Conservation (phyloP, 2,113 vertebrate species). For the Heterotis niloticus region DNA sequence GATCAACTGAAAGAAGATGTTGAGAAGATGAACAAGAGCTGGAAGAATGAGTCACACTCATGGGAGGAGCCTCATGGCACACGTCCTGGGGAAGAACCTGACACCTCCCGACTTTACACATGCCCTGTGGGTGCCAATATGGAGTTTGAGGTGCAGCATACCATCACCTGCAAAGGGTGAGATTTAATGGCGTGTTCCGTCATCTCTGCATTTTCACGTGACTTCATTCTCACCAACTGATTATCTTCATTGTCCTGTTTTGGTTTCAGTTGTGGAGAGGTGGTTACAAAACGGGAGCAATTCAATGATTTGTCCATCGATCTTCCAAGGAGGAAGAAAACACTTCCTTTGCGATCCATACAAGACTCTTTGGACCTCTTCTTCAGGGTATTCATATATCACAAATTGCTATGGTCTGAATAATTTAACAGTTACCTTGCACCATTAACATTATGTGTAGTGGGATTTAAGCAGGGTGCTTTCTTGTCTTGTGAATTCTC, state of each 20-base stretch:
- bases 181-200: conserved; percentile 27
- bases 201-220: not conserved
- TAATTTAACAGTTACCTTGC: no score
- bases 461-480: not conserved
- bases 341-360: conserved; percentile 81
- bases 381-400: conserved; percentile 73
- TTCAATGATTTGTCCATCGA: conserved; percentile 98
- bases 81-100: conserved; percentile 67
- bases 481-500: conserved; percentile 52
- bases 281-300: conserved; percentile 88
- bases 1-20: conserved; percentile 97
- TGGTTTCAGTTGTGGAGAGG: conserved; percentile 81
- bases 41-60: conserved; percentile 69
- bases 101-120: conserved; percentile 82
- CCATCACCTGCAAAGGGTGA: conserved; percentile 93
- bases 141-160: conserved; percentile 97
- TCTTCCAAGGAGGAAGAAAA: conserved; percentile 87
- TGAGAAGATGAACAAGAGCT: conserved; percentile 92
- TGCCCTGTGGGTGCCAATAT: conserved; percentile 92
- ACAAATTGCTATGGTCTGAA: not conserved
- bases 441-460: no score
- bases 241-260: not conserved
- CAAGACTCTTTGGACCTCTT: conserved; percentile 98
- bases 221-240: not conserved
- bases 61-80: conserved; percentile 66